Evolutionary conservation across 2,113 vertebrate genomes (phyloP).

Genomic region (Chrysochloris asiatica): DNA sequence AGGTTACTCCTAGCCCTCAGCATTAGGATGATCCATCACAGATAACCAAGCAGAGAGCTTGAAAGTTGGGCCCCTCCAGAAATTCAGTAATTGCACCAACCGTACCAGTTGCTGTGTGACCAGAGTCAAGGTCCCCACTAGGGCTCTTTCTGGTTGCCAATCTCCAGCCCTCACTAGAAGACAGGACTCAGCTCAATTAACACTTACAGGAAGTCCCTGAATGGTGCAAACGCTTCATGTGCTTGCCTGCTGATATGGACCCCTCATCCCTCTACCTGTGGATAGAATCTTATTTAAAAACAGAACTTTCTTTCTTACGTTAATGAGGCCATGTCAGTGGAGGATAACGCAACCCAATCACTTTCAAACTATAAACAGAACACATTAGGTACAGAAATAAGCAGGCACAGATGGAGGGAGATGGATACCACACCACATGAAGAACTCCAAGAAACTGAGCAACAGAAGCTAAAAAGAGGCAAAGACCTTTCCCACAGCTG

Average conservation of each 20-base stretch:
- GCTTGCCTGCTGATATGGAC: not conserved
- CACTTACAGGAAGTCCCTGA: not conserved
- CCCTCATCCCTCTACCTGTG: not conserved
- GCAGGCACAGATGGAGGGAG: too few relatives aligned
- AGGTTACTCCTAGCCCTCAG: too few relatives aligned
- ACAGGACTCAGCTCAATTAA: accelerated
- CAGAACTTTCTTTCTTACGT: not conserved
- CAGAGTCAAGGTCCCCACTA: not conserved
- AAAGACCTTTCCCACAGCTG: not conserved
- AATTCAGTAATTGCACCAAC: too few relatives aligned
- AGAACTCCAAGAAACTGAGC: not conserved
- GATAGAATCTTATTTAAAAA: not conserved
- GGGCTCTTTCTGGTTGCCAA: not conserved
- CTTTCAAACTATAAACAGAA: not conserved
- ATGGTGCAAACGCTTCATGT: not conserved
- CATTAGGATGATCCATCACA: too few relatives aligned
- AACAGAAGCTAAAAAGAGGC: not conserved
- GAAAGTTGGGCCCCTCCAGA: not conserved
- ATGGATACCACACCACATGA: too few relatives aligned
- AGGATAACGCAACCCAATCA: not conserved
- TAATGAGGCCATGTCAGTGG: not conserved
- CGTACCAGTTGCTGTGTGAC: accelerated
- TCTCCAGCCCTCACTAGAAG: not conserved
- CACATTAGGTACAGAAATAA: too few relatives aligned
- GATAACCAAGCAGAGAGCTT: accelerated